phyloP scores from a whole-genome alignment of 1,140 invertebrate genomes.

The Physella acuta region DNA sequence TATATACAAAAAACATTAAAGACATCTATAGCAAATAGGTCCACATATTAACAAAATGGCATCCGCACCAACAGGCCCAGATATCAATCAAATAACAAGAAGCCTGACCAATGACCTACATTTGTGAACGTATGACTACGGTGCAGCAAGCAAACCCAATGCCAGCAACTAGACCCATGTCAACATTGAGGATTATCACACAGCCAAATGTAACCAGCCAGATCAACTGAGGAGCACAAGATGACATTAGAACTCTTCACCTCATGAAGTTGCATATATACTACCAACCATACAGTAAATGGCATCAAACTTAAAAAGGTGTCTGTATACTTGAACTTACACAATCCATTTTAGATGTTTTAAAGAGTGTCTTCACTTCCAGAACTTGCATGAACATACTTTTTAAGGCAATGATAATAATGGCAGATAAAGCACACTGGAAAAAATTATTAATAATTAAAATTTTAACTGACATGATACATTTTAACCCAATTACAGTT shows the following conservation, averaged over 20 bases:
- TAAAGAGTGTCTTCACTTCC: constrained; percentile 57
- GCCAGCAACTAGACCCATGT: constrained; percentile 41
- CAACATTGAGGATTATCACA: constrained; percentile 39
- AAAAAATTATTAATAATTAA: constrained; percentile 21
- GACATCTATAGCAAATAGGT: too few relatives aligned
- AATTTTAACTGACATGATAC: too few relatives aligned
- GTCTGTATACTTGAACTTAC: constrained; percentile 44
- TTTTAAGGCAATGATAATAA: constrained; percentile 63
- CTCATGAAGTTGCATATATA: too few relatives aligned
- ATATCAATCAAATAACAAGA: too few relatives aligned
- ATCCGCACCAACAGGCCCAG: too few relatives aligned
- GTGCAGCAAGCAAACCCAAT: constrained; percentile 46
- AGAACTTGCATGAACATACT: constrained; percentile 60
- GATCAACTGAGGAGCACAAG: constrained; percentile 41
- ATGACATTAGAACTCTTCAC: too few relatives aligned
- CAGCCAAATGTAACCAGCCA: constrained; percentile 41
- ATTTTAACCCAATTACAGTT: too few relatives aligned
- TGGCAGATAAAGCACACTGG: constrained; percentile 57
- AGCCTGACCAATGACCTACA: constrained; percentile 32
- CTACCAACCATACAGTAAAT: too few relatives aligned
- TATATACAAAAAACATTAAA: too few relatives aligned
- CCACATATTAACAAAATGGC: too few relatives aligned
- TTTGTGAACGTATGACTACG: constrained; percentile 42
- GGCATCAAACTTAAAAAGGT: background rate
- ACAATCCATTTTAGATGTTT: constrained; percentile 59